These are phyloP conservation scores for Meandrina meandrites DNA, from an alignment of 92 coral and sea anemone genomes.

Conservation along the genomic window DNA sequence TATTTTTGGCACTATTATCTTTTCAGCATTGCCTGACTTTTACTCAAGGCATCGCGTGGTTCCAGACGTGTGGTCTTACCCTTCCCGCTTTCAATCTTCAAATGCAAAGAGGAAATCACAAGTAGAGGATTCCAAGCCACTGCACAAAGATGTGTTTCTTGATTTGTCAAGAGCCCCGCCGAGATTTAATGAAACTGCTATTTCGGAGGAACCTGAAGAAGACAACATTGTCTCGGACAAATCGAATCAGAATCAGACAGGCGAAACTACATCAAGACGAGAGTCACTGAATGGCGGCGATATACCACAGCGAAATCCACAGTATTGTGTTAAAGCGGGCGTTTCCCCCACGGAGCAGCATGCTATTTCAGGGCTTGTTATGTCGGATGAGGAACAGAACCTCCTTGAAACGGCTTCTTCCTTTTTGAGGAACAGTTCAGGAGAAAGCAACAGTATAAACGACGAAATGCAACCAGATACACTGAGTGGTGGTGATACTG, in stretches of 20 bases:
- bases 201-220: constrained; percentile 26
- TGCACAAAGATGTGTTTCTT: constrained; percentile 47
- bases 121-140: not conserved
- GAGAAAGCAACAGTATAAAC: not conserved
- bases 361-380: not conserved
- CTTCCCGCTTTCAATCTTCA: constrained; percentile 51
- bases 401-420: constrained; percentile 1
- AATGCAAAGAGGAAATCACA: not conserved
- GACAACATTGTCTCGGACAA: not conserved
- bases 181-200: constrained; percentile 5
- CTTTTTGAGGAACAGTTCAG: not conserved
- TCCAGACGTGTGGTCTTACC: constrained; percentile 93
- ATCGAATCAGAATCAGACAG: not conserved
- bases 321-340: not conserved
- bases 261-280: too few species aligned
- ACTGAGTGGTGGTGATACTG: not conserved
- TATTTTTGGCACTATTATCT: not conserved
- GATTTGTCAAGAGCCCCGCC: constrained; percentile 79
- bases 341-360: not conserved
- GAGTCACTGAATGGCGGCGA: not conserved
- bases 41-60: constrained; percentile 76
- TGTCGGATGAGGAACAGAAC: not conserved
- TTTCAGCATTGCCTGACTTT: constrained; percentile 70
- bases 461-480: not conserved
- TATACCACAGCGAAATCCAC: not conserved